These are phyloP conservation scores for Parus major DNA, from an alignment of 2,113 vertebrate genomes.

Conservation along the genomic window DNA sequence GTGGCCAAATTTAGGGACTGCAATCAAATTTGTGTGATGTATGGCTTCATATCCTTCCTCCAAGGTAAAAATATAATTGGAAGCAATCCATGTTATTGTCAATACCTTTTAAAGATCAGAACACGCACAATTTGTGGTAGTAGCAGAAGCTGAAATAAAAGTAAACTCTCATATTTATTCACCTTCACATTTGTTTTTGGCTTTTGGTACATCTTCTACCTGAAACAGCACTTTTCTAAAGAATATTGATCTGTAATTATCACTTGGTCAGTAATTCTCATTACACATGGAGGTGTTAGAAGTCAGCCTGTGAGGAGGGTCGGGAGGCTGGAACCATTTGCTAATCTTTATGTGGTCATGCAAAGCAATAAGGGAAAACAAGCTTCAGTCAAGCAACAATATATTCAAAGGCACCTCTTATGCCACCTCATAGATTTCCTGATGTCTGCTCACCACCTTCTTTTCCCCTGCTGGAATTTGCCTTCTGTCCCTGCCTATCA, in stretches of 20 bases:
- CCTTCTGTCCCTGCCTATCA: background rate
- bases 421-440: background rate
- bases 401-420: background rate
- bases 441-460: background rate
- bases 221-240: background rate
- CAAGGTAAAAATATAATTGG: conserved; percentile 49
- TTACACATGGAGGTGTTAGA: background rate
- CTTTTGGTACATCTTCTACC: background rate
- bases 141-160: background rate
- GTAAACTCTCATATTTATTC: background rate
- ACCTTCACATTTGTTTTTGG: background rate
- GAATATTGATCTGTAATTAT: conserved; percentile 29
- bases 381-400: background rate
- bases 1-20: background rate
- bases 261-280: background rate
- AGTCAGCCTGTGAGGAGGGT: background rate
- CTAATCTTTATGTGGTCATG: background rate
- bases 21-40: conserved; percentile 29
- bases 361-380: background rate
- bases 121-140: background rate
- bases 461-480: background rate
- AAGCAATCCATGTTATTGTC: conserved; percentile 44
- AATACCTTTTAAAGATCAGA: conserved; percentile 23
- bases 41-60: conserved; percentile 52
- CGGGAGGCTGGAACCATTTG: background rate